Evolutionary conservation across 2,888 invertebrate species (phyloP).

Genomic region (Drosophila incognita): DNA sequence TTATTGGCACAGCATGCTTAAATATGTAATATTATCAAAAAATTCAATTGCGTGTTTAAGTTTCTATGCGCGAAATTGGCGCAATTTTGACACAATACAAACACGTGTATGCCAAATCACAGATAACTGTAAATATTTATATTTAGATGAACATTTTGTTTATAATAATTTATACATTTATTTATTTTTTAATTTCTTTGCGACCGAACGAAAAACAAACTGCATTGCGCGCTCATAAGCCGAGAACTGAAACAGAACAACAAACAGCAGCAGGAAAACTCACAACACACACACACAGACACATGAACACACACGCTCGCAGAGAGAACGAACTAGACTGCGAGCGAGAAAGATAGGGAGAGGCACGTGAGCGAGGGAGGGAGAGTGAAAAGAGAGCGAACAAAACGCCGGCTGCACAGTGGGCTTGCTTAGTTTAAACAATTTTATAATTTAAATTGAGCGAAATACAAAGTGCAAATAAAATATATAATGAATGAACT

Average conservation of each 20-base stretch:
- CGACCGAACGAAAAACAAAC: constrained; percentile 46
- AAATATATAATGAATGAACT: not conserved
- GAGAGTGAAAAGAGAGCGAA: constrained; percentile 15
- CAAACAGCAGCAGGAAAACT: constrained; percentile 54
- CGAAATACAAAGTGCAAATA: not conserved
- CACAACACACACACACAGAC: constrained; percentile 26
- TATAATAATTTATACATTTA: constrained; percentile 20
- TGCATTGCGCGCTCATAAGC: constrained; percentile 55
- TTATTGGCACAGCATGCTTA: constrained; percentile 19
- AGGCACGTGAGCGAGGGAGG: not conserved
- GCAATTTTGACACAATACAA: constrained; percentile 27
- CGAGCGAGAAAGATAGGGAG: not conserved
- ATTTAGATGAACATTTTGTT: constrained; percentile 15
- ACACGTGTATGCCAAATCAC: constrained; percentile 29
- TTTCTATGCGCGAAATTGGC: constrained; percentile 12
- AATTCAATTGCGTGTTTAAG: constrained; percentile 16
- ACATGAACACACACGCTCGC: not conserved
- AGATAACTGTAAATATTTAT: constrained; percentile 22
- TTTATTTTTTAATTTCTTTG: constrained; percentile 24
- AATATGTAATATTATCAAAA: constrained; percentile 17
- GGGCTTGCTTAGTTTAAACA: not conserved
- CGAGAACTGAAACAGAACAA: constrained; percentile 55
- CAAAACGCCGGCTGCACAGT: constrained; percentile 58
- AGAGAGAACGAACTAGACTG: constrained; percentile 11
- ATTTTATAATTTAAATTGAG: not conserved